Percentiles rank a stretch among this genome's conserved stretches.
phyloP scores from a whole-genome alignment of 35 echinoderm and acorn worm genomes.

The Anneissia japonica region DNA sequence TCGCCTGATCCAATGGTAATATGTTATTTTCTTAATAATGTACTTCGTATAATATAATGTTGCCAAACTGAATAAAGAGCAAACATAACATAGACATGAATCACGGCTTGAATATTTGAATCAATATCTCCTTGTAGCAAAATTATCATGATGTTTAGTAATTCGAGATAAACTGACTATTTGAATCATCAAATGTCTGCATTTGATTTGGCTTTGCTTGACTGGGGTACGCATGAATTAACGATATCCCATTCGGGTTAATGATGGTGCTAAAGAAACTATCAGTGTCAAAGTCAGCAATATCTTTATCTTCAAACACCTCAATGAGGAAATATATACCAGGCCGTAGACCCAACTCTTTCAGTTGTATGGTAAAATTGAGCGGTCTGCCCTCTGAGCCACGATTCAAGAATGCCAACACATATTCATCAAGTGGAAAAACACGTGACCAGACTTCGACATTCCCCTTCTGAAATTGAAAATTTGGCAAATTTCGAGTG shows the following conservation, averaged over 20 bases:
- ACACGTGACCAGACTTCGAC: conserved; percentile 51
- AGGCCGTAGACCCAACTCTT: conserved; percentile 20
- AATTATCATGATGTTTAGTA: too few relatives aligned
- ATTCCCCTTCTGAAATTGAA: conserved; percentile 35
- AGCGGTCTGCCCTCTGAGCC: conserved; percentile 32
- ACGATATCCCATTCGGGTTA: conserved; percentile 26
- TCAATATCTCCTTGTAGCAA: too few relatives aligned
- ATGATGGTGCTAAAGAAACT: conserved; percentile 46
- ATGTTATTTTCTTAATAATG: too few relatives aligned
- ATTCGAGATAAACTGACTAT: too few relatives aligned
- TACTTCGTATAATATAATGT: too few relatives aligned
- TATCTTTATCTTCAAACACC: conserved; percentile 27
- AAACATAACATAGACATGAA: too few relatives aligned
- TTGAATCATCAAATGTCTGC: too few relatives aligned
- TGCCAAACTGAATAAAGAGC: too few relatives aligned
- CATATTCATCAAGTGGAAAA: conserved; percentile 39
- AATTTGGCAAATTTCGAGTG: neutral
- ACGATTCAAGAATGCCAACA: conserved; percentile 46
- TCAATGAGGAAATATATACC: conserved; percentile 53
- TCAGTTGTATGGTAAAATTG: conserved; percentile 40
- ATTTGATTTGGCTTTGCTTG: too few relatives aligned
- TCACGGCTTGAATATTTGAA: too few relatives aligned
- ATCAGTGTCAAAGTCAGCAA: conserved; percentile 41
- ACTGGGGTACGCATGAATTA: conserved; percentile 55
- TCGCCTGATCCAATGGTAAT: too few relatives aligned